Percentiles rank a stretch among this genome's conserved stretches.
Evolutionary conservation across 2,888 invertebrate genomes (phyloP).

Genomic region (Heliconius charithonia): DNA sequence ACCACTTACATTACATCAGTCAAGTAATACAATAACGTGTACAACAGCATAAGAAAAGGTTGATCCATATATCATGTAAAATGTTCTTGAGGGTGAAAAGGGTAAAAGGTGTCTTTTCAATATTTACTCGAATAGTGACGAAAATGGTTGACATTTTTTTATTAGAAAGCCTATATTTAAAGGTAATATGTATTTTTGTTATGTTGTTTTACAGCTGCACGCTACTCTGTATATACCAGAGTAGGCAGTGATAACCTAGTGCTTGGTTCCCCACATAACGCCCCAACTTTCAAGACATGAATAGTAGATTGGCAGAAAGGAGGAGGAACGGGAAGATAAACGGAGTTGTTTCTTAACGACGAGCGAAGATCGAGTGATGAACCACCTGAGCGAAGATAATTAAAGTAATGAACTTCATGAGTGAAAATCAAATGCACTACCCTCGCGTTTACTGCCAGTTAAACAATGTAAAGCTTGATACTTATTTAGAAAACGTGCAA

Average conservation of each 20-base stretch:
- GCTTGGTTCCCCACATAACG: background rate
- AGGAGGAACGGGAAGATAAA: no score
- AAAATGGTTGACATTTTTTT: background rate
- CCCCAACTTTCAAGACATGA: background rate
- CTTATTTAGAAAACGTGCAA: no score
- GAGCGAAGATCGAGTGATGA: no score
- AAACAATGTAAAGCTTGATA: no score
- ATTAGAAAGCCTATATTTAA: no score
- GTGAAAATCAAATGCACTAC: no score
- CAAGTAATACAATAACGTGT: background rate
- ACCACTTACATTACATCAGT: background rate
- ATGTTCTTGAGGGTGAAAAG: constrained; percentile 7
- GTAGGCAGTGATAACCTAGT: background rate
- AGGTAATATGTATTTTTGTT: background rate
- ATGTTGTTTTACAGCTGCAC: background rate
- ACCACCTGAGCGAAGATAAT: no score
- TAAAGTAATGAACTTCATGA: no score
- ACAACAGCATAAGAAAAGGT: background rate
- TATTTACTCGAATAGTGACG: background rate
- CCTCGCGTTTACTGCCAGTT: no score
- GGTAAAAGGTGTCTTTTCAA: constrained; percentile 13
- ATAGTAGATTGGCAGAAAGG: background rate
- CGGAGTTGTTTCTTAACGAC: no score
- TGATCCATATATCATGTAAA: constrained; percentile 19
- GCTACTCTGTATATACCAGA: background rate